Base-by-base conservation (phyloP, 2,888 invertebrate species). In the Chelonus formosanus region DNA sequence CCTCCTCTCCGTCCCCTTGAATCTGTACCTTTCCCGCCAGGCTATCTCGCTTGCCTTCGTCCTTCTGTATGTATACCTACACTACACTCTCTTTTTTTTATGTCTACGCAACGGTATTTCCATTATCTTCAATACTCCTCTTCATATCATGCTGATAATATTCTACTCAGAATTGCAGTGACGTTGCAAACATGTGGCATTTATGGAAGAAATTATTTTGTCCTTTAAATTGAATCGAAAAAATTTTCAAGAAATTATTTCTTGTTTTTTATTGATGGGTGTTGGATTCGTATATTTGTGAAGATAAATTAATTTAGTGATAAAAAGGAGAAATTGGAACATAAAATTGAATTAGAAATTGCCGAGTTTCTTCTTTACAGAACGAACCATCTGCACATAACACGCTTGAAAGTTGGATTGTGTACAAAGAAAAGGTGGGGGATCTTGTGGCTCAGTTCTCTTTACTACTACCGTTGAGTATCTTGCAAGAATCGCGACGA, bases 21-120 rank as follows among this genome's bases (percentile, higher is more conserved):
- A 40, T 40, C n/a, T 52, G 6, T 7, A 20, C 34, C 6, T 54
- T 67, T 67, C 63, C 58, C 62, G 67, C 67, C 57, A 58, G 35
- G 56, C 40, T 52, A 5, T 40, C 5, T 40, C 40, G 40, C 0
- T 40, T 40, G 20, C 20, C 20, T 20, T 20, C 20, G 20, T 20
- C 20, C 20, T 50, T 32, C 43, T 35, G n/a, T 6, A 7, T 6
- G 1, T 8, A 10, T 4, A 20, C 53, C 34, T 62, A 20, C 4
- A 8, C 8, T 40, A 36, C 56, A 20, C 40, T 56, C 56, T 31
- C 6, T 56, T 35, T 56, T 3, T 40, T 40, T 40, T 40, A 5
- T 40, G 40, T 40, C 20, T 40, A 40, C 35, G 35, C 8, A 50
- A 40, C 50, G 36, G 53, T 52, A 36, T 35, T 52, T 61, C 52